Evolutionary conservation across 2,113 vertebrate species (phyloP).

Genomic region (Camelus bactrianus): DNA sequence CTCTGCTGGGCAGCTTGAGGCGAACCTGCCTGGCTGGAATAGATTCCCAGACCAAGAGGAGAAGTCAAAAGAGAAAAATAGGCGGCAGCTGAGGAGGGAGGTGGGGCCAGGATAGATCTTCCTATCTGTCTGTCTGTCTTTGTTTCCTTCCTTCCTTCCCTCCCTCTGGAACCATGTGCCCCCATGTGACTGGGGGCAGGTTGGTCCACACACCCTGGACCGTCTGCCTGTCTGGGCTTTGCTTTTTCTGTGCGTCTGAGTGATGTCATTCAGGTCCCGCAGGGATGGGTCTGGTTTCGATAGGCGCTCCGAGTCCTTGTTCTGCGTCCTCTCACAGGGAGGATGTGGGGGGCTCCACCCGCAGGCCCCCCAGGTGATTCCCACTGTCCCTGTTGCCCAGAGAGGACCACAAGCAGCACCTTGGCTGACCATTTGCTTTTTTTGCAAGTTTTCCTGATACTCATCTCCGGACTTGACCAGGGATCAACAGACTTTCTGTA

Average conservation of each 20-base stretch:
- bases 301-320: not conserved
- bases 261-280: not conserved
- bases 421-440: not conserved
- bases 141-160: not conserved
- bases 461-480: not conserved
- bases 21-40: not conserved
- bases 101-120: not conserved
- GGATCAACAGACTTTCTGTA: not conserved
- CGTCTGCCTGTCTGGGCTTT: not conserved
- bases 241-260: not conserved
- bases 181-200: not conserved
- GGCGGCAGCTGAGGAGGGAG: not conserved
- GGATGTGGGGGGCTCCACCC: not conserved
- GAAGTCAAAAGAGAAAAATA: not conserved
- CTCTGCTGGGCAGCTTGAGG: not conserved
- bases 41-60: not conserved
- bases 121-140: not conserved
- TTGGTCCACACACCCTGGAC: rapidly evolving
- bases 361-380: not conserved
- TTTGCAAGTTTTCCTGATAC: not conserved
- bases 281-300: too few species aligned
- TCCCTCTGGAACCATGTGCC: not conserved
- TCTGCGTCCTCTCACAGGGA: not conserved
- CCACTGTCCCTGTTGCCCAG: not conserved
- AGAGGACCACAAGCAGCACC: not conserved